Evolutionary conservation across 2,888 invertebrate species (phyloP).

Genomic region (Meteorus cinctellus): DNA sequence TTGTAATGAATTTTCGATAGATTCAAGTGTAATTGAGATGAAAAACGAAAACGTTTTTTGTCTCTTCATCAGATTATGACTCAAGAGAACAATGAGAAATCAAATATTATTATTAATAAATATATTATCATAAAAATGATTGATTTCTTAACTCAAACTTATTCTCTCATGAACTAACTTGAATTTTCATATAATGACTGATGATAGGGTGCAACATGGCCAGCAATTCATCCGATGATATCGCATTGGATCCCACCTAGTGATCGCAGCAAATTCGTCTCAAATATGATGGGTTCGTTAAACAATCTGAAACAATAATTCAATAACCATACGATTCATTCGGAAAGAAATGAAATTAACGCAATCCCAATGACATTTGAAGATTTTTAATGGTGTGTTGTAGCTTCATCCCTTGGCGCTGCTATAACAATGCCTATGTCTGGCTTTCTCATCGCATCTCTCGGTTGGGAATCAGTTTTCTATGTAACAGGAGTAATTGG

Average conservation of each 20-base stretch:
- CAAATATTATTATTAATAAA: too few species aligned
- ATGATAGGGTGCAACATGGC: conserved; percentile 89
- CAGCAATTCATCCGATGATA: conserved; percentile 93
- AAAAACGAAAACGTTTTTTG: not conserved
- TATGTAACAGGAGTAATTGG: conserved; percentile 87
- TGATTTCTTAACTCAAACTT: too few species aligned
- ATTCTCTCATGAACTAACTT: too few species aligned
- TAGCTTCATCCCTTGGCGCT: conserved; percentile 93
- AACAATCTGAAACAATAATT: not conserved
- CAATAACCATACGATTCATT: not conserved
- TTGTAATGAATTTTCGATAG: too few species aligned
- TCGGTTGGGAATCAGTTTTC: conserved; percentile 93
- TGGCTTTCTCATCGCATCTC: conserved; percentile 85
- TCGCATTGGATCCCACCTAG: conserved; percentile 96
- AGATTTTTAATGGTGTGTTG: conserved; percentile 39
- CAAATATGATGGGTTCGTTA: conserved; percentile 89
- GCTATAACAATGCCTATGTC: conserved; percentile 92
- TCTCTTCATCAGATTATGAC: too few species aligned
- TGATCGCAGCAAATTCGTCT: conserved; percentile 94
- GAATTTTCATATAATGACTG: not conserved
- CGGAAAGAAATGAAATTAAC: not conserved
- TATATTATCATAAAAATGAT: too few species aligned
- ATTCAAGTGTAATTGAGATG: too few species aligned
- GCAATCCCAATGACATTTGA: too few species aligned
- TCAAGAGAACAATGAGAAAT: too few species aligned